Evolutionary conservation across 2,888 invertebrate genomes (phyloP).

Genomic region (Crocallis elinguaria): DNA sequence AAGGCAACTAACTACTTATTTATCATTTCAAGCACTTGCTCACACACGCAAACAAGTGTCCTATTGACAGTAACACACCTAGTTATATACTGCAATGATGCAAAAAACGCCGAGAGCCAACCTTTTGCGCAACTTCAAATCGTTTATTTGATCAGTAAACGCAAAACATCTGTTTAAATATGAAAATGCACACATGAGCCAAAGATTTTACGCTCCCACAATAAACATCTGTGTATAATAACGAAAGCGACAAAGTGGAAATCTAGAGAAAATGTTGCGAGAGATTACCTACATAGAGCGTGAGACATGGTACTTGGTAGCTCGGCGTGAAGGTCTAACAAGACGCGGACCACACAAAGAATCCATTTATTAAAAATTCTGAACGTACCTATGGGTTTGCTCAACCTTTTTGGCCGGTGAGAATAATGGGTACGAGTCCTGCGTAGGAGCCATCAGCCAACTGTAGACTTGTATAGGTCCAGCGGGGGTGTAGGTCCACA

Average conservation of each 20-base stretch:
- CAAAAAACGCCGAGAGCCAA: slow-evolving; percentile 46
- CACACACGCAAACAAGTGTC: slow-evolving; percentile 18
- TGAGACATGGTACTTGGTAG: slow-evolving; percentile 11
- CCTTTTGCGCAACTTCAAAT: slow-evolving; percentile 59
- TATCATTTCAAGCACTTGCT: slow-evolving; percentile 29
- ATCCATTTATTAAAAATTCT: too few relatives aligned
- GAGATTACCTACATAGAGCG: too few relatives aligned
- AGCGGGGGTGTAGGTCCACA: too few relatives aligned
- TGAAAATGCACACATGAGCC: slow-evolving; percentile 45
- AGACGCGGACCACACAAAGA: neutral
- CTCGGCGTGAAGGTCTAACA: slow-evolving; percentile 2
- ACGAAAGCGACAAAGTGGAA: slow-evolving; percentile 48
- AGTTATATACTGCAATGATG: slow-evolving; percentile 38
- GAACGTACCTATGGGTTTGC: too few relatives aligned
- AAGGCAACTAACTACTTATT: slow-evolving; percentile 20
- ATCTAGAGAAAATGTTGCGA: slow-evolving; percentile 31
- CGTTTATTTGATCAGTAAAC: slow-evolving; percentile 64
- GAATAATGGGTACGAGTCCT: too few relatives aligned
- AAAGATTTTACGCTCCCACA: slow-evolving; percentile 54
- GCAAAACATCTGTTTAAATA: slow-evolving; percentile 62
- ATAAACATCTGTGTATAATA: slow-evolving; percentile 51
- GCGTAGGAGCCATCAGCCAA: too few relatives aligned
- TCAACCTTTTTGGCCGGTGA: too few relatives aligned
- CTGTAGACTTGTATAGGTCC: too few relatives aligned
- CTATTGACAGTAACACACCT: slow-evolving; percentile 28